These are phyloP conservation scores for Triops cancriformis DNA, from an alignment of 1,140 invertebrate species.

Conservation along the genomic window DNA sequence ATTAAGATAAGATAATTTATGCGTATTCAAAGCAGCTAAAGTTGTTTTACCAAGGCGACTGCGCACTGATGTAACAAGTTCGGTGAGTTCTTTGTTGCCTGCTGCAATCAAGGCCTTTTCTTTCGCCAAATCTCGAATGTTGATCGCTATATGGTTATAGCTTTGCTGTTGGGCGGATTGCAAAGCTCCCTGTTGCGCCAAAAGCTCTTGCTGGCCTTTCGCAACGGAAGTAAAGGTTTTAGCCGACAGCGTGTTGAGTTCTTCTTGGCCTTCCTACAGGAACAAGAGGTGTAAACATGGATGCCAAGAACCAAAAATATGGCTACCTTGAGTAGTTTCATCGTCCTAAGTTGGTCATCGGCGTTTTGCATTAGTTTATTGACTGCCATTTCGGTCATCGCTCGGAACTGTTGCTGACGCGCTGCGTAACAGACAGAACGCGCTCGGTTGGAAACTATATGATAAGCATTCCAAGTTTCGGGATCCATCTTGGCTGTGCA, in stretches of 20 bases:
- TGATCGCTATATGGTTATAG: constrained; percentile 45
- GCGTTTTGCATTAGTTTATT: constrained; percentile 53
- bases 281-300: constrained; percentile 12
- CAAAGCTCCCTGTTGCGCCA: constrained; percentile 47
- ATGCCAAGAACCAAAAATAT: too few relatives aligned
- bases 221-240: constrained; percentile 45
- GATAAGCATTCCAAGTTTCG: constrained; percentile 61
- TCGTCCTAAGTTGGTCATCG: constrained; percentile 36
- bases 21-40: background rate
- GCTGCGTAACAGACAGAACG: constrained; percentile 57
- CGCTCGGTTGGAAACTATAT: constrained; percentile 58
- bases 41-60: background rate
- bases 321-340: constrained; percentile 37
- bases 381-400: constrained; percentile 55
- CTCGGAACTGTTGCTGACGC: constrained; percentile 55
- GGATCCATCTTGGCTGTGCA: constrained; percentile 58
- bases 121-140: constrained; percentile 47
- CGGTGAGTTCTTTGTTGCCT: constrained; percentile 48
- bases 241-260: constrained; percentile 44
- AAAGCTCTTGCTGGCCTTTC: constrained; percentile 45
- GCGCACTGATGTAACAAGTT: background rate
- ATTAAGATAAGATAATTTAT: background rate
- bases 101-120: constrained; percentile 53
- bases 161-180: constrained; percentile 44
- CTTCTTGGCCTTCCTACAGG: constrained; percentile 47